Base-by-base conservation (phyloP, 2,113 vertebrate genomes). In the Pithys albifrons region DNA sequence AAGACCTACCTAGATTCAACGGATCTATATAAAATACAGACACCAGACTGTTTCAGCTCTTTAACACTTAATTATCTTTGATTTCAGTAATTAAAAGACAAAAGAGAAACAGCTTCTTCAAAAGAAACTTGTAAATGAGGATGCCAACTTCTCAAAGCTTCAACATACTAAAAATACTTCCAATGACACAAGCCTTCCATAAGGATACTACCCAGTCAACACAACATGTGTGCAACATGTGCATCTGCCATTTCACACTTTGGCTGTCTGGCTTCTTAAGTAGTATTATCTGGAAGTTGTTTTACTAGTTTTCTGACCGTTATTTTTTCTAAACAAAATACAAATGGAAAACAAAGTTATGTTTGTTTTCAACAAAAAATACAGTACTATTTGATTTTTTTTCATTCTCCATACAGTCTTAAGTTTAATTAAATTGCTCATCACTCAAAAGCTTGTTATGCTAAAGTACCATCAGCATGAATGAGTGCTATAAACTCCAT, bases 201-300 rank as follows among this genome's bases (percentile, higher is more conserved):
- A 88, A 71, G 77, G 85, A 82, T 41, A 66, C 54, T 69, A 95
- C 88, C 59, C 57, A 94, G 91, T 85, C 71, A 92, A 85, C 76
- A 62, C 43, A 91, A 94, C 96, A 96, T 96, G 86, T 97, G 96
- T 79, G 37, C 64, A 95, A 89, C 96, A 97, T 45, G 84, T 96
- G 94, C 89, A 88, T 93, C 80, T 92, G 71, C 89, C 74, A 85
- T 67, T 95, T 96, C 92, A 96, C 91, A 93, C 94, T 95, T 77
- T 16, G 77, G 76, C 83, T 92, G 92, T 87, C 91, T 96, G 89
- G 80, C 92, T 95, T 95, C 95, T 89, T 92, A 94, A 96, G 91
- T 70, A 95, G 86, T 91, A 94, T 72, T 96, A 92, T 96, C 95
- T 96, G 96, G 91, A 95, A 83, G 78, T 85, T 82, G 86, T 93